Evolutionary conservation across 2,797 vertebrate genomes (phyloP), one percentile per base, ranked within the genome.

Genomic region (Borostomias antarcticus): DNA sequence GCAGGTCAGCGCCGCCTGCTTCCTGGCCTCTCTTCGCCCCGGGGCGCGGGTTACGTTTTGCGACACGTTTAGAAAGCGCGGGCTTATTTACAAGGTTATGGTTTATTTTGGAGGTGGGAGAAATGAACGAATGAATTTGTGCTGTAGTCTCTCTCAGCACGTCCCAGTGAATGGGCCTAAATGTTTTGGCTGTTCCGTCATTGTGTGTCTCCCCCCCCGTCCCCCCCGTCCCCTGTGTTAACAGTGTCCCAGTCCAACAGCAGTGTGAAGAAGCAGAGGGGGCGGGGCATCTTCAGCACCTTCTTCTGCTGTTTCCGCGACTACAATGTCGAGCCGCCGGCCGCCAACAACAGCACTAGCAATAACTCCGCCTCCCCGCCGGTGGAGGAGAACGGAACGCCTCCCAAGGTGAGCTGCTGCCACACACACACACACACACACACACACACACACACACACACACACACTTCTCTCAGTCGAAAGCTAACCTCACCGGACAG

Each of bases 301-400:
- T 95, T 98, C 86, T 95, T 98, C 89, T 98, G 97, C 93, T 98
- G 97, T 88, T 95, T 98, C 89, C 95, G 96, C 68, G 94, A 94
- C 86, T 98, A 98, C 80, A 94, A 96, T 95, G 96, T 89, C 73
- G 97, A 99, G 30, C 89, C 93, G 29, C 93, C 95, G 5, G 86
- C 92, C 28, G 73, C 91, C 87, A 95, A 94, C 73, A 89, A 88
- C 77, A 95, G 93, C 75, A 89, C 85, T 88, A 94, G 91, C 75
- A 89, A 85, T 88, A 94, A 91, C 85, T 86, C 92, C 85, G 92
- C 91, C 71, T 94, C 95, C 69, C 93, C 95, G 3, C 91, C 94
- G 77, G 93, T 95, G 79, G 97, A 98, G 90, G 97, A 98, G 90
- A 98, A 98, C 6, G 96, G 96, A 72, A 94, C 94, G 1, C 94